phyloP scores from a whole-genome alignment of 2,113 vertebrate genomes.

The Hippocampus abdominalis region DNA sequence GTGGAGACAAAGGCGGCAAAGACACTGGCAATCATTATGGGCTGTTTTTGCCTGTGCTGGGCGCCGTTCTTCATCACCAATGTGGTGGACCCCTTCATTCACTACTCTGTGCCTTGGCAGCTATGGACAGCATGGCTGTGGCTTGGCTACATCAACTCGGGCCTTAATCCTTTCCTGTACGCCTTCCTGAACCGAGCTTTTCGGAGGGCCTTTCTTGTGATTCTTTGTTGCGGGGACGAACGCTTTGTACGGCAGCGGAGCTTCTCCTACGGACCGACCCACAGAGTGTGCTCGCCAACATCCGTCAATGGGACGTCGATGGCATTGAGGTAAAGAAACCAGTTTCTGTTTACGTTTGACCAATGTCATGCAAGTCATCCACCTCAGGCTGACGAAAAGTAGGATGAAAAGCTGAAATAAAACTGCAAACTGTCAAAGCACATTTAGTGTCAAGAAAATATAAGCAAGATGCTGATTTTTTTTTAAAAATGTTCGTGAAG shows the following conservation, averaged over 20 bases:
- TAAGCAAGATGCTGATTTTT: too few relatives aligned
- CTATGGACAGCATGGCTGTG: constrained; percentile 79
- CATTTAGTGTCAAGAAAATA: too few relatives aligned
- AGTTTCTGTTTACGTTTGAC: neutral
- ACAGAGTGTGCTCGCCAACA: constrained; percentile 53
- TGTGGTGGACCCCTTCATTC: constrained; percentile 77
- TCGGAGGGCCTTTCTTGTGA: constrained; percentile 75
- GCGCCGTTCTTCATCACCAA: constrained; percentile 78
- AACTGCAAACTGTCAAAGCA: too few relatives aligned
- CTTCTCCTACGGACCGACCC: constrained; percentile 55
- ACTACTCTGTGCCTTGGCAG: constrained; percentile 77
- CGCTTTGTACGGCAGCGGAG: constrained; percentile 63
- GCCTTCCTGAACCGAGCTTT: constrained; percentile 79
- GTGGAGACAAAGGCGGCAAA: constrained; percentile 78
- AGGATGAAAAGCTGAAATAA: neutral
- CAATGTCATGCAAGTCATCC: neutral
- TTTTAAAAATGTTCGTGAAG: too few relatives aligned
- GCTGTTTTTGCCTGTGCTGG: constrained; percentile 80
- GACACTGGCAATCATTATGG: constrained; percentile 77
- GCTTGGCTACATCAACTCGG: constrained; percentile 80
- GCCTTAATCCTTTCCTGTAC: constrained; percentile 78
- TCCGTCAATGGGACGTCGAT: constrained; percentile 75
- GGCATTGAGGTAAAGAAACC: constrained; percentile 69
- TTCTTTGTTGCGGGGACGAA: constrained; percentile 74
- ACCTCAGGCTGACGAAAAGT: neutral